A percentile compares a stretch with the other conserved stretches of the same genome.
Evolutionary conservation across 1,140 invertebrate species (phyloP).

Genomic region (Periplaneta americana): DNA sequence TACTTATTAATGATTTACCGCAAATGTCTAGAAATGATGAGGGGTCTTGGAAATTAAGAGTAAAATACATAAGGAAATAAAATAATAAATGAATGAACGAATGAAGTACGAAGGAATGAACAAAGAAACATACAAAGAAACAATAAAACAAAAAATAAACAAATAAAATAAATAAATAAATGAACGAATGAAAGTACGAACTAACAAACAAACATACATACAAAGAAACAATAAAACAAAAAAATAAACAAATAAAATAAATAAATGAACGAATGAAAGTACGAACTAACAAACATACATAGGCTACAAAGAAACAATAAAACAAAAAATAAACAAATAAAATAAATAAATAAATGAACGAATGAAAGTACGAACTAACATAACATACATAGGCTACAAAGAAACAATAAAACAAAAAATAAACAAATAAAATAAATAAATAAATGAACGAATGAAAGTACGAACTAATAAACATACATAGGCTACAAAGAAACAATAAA

Average conservation of each 20-base stretch:
- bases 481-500: no score
- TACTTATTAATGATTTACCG: no score
- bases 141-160: not conserved
- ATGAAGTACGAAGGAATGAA: not conserved
- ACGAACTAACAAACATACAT: not conserved
- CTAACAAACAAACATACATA: not conserved
- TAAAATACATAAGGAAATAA: no score
- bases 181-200: not conserved
- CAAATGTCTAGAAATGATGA: no score
- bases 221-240: not conserved
- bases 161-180: not conserved
- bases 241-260: not conserved
- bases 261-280: not conserved
- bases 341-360: not conserved
- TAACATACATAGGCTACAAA: no score
- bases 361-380: not conserved
- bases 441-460: no score
- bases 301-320: not conserved
- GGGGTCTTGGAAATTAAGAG: no score
- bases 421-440: no score
- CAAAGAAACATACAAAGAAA: not conserved
- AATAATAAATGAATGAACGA: no score
- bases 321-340: not conserved
- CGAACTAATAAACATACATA: no score
- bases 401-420: no score